A percentile compares a stretch with the other conserved stretches of the same genome.
These are phyloP conservation scores for Gadus chalcogrammus DNA, from an alignment of 2,113 vertebrate species.

Conservation along the genomic window DNA sequence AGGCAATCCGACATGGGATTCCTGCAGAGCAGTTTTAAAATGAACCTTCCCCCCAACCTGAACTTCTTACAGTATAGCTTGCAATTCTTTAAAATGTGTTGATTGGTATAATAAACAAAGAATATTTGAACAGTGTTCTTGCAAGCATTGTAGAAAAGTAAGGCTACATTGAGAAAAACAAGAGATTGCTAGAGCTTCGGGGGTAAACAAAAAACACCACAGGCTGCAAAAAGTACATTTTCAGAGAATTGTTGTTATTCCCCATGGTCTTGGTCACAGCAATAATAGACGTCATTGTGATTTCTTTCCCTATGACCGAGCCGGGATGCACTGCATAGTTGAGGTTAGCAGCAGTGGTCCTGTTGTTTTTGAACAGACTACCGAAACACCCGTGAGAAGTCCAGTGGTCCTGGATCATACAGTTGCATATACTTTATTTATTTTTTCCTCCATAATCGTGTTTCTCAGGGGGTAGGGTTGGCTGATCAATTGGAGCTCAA, in stretches of 20 bases:
- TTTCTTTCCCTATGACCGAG: conserved; percentile 32
- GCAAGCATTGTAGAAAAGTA: background rate
- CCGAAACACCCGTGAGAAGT: conserved; percentile 43
- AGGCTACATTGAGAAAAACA: background rate
- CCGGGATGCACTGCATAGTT: conserved; percentile 34
- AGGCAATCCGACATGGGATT: too few species aligned
- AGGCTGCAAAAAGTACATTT: background rate
- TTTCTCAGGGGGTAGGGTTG: conserved; percentile 49
- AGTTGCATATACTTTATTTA: conserved; percentile 29
- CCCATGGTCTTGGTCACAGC: conserved; percentile 3
- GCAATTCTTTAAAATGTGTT: too few species aligned
- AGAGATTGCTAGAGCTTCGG: background rate
- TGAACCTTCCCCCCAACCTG: too few species aligned
- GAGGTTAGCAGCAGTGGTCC: conserved; percentile 28
- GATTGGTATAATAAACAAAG: too few species aligned
- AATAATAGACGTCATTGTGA: conserved; percentile 31
- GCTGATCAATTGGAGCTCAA: conserved; percentile 44
- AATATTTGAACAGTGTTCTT: too few species aligned
- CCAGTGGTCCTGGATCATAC: conserved; percentile 36
- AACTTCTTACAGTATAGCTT: too few species aligned
- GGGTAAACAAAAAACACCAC: conserved; percentile 5
- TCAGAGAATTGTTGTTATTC: background rate
- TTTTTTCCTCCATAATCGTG: conserved; percentile 9
- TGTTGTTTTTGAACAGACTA: conserved; percentile 42
- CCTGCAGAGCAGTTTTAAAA: too few species aligned